Base-by-base conservation (phyloP, 1,140 invertebrate species). In the Drosophila nikananu region DNA sequence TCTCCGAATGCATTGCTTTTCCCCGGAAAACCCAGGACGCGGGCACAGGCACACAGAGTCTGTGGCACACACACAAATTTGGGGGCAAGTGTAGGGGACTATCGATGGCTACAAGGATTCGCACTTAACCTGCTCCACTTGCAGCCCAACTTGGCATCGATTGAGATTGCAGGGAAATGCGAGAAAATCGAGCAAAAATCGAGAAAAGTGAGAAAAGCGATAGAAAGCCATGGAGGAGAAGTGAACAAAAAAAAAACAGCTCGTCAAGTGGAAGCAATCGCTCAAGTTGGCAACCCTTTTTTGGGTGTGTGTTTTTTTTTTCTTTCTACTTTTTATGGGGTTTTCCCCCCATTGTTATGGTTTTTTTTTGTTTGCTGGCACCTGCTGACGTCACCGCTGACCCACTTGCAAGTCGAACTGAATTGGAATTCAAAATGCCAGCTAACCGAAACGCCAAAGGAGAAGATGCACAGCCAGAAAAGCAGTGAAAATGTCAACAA, bases 91-190 rank as follows among this genome's bases (percentile, higher is more conserved):
- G 48, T 7, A 37, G 23, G 66, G 39, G 37, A 41, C 54, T 73
- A 52, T 61, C 74, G 75, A 70, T 77, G 57, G 74, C 57, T 77
- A 61, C 62, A 77, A 68, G 75, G 75, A 68, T 87, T 87, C 63
- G 73, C 83, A 87, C 83, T 87, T 89, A 87, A 87, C 84, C 84
- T 89, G 84, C 77, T 87, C 72, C 80, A 87, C 71, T 83, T 78
- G 63, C 71, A 76, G 68, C 55, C 46, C 70, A 49, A 51, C 75
- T 62, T 75, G 80, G 63, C 81, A 83, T 83, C 81, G 55, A 76
- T 83, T 83, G 68, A 39, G 52, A 72, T 73, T 71, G 66, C 63
- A 67, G 58, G 64, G 42, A 65, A 67, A 67, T 46, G 30, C 30
- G 32, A 35, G 42, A 42, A 35, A 48, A 64, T 30, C 30, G 32